Evolutionary conservation across 1,140 invertebrate genomes (phyloP).

Genomic region (Orchestia grillus): DNA sequence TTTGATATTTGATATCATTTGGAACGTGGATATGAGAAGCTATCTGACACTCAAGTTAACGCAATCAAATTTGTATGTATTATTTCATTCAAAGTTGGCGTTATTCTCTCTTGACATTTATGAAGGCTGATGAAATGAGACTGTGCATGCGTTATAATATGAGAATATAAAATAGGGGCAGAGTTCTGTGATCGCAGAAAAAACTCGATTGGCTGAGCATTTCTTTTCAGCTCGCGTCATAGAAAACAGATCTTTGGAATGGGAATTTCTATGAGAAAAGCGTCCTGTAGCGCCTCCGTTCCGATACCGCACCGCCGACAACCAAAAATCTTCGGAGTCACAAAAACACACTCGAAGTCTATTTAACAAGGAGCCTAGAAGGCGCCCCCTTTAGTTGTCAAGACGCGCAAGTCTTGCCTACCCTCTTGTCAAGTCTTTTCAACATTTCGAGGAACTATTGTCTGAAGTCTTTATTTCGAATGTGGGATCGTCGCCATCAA

Average conservation of each 20-base stretch:
- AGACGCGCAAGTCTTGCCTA: conserved; percentile 37
- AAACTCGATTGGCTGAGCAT: not conserved
- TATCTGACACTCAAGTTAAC: not conserved
- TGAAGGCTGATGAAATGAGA: not conserved
- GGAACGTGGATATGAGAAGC: not conserved
- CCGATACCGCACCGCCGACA: not conserved
- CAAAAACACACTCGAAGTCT: conserved; percentile 42
- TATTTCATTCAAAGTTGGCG: not conserved
- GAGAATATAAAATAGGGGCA: not conserved
- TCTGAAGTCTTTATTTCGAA: conserved; percentile 51
- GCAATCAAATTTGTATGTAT: not conserved
- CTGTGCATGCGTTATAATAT: not conserved
- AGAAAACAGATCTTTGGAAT: not conserved
- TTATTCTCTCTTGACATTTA: not conserved
- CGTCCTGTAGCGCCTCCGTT: not conserved
- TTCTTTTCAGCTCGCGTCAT: not conserved
- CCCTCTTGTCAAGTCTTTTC: conserved; percentile 55
- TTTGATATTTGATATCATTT: not conserved
- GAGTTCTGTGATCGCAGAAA: not conserved
- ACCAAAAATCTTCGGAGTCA: conserved; percentile 31
- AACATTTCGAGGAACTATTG: conserved; percentile 48
- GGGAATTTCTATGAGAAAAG: not conserved
- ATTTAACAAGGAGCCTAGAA: conserved; percentile 26
- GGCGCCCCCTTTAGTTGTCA: conserved; percentile 25
- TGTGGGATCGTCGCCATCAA: conserved; percentile 47